phyloP scores from a whole-genome alignment of 2,888 invertebrate genomes.

The Watsonalla binaria region DNA sequence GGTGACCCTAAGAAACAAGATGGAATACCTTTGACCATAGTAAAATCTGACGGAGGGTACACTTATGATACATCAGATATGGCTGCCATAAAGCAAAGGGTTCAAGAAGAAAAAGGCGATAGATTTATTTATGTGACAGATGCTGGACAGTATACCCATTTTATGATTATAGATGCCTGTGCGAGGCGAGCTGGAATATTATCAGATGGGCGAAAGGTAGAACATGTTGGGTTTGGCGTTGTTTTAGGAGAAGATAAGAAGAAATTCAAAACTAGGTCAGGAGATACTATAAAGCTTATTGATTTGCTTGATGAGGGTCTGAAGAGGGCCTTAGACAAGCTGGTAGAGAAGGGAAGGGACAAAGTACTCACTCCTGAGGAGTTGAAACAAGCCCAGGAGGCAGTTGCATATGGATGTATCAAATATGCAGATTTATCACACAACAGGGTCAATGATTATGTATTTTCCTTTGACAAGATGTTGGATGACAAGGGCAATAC shows the following conservation, averaged over 20 bases:
- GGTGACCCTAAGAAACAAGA: slow-evolving; percentile 78
- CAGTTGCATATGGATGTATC: slow-evolving; percentile 98
- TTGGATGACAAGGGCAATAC: slow-evolving; percentile 99
- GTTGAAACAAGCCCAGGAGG: slow-evolving; percentile 89
- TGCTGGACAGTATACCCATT: slow-evolving; percentile 90
- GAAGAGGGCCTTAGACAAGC: slow-evolving; percentile 87
- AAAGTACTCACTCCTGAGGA: slow-evolving; percentile 90
- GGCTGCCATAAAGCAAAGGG: slow-evolving; percentile 91
- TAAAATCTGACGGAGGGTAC: slow-evolving; percentile 97
- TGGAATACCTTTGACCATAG: slow-evolving; percentile 93
- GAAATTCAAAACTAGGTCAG: slow-evolving; percentile 98
- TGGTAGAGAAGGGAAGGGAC: slow-evolving; percentile 92
- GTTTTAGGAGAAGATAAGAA: slow-evolving; percentile 99
- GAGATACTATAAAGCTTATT: slow-evolving; percentile 93
- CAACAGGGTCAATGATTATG: slow-evolving; percentile 94
- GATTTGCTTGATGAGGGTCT: slow-evolving; percentile 96
- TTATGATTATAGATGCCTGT: slow-evolving; percentile 87
- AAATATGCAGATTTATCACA: slow-evolving; percentile 98
- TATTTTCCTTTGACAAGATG: slow-evolving; percentile 99
- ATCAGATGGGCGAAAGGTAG: slow-evolving; percentile 81
- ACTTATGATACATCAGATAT: slow-evolving; percentile 99
- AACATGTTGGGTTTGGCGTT: slow-evolving; percentile 97
- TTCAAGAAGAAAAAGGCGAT: slow-evolving; percentile 90
- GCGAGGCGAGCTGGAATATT: slow-evolving; percentile 88
- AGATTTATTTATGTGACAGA: slow-evolving; percentile 97